Evolutionary conservation across 2,113 vertebrate genomes (phyloP).

Genomic region (Pseudopodoces humilis): DNA sequence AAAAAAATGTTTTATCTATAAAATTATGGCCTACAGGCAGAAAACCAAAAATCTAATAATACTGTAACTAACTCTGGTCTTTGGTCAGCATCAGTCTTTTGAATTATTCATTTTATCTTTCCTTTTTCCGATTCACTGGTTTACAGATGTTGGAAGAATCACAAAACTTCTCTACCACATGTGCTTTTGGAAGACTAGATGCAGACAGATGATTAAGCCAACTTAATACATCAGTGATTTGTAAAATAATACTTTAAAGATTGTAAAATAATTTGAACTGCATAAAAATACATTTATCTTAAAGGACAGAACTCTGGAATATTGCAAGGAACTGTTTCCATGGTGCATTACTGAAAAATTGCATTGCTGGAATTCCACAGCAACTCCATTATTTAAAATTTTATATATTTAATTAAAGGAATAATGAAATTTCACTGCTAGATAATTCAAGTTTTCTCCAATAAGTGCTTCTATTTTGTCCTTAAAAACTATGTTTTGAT

Average conservation of each 20-base stretch:
- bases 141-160: background rate
- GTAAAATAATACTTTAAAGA: conserved; percentile 7
- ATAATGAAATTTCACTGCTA: background rate
- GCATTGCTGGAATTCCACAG: background rate
- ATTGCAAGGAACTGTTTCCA: background rate
- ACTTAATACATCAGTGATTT: background rate
- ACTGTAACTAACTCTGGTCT: background rate
- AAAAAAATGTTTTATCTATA: background rate
- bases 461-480: background rate
- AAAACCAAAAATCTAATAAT: background rate
- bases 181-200: background rate
- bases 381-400: background rate
- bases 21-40: background rate
- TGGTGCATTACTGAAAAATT: background rate
- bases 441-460: background rate
- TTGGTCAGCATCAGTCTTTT: background rate
- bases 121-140: background rate
- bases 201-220: background rate
- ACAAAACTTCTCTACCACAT: background rate
- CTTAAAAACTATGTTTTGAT: background rate
- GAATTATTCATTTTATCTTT: conserved; percentile 7
- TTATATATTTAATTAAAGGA: background rate
- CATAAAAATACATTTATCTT: background rate
- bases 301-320: background rate
- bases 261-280: background rate